Conservation (phyloP, 2,888 invertebrate species). For the Entomobrya multifasciata region DNA sequence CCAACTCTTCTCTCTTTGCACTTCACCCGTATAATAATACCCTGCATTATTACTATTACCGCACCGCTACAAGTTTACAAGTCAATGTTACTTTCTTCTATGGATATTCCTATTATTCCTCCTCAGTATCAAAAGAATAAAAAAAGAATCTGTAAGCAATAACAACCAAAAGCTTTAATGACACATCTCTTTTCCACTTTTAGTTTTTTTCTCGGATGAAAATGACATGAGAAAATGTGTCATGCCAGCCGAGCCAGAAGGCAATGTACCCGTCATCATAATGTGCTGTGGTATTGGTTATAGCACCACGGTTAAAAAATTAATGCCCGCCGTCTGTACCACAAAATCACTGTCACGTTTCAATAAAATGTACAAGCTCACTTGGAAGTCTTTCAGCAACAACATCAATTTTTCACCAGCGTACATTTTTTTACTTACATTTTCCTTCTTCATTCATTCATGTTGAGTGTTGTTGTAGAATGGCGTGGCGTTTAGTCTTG, state of each 20-base stretch:
- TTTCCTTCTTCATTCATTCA: background rate
- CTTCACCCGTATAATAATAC: no score
- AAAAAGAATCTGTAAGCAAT: background rate
- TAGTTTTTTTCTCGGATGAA: background rate
- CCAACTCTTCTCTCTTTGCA: background rate
- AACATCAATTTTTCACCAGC: background rate
- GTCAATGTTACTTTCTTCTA: no score
- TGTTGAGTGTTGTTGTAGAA: background rate
- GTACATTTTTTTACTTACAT: background rate
- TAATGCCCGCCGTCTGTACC: background rate
- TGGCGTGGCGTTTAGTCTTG: no score
- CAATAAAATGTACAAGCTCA: conserved; percentile 23
- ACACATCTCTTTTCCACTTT: background rate
- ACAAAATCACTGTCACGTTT: background rate
- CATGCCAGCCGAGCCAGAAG: conserved; percentile 21
- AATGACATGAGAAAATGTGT: conserved; percentile 32
- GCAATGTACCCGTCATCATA: conserved; percentile 22
- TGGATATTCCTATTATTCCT: background rate
- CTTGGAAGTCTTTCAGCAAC: conserved; percentile 23
- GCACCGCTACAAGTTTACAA: no score
- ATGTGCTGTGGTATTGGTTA: no score
- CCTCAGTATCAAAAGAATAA: background rate
- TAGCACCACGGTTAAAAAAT: background rate
- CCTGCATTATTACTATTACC: no score
- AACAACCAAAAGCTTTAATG: background rate